A percentile compares a stretch with the other conserved stretches of the same genome.
Evolutionary conservation across 2,888 invertebrate genomes (phyloP).

Genomic region (Tenthredo notha): DNA sequence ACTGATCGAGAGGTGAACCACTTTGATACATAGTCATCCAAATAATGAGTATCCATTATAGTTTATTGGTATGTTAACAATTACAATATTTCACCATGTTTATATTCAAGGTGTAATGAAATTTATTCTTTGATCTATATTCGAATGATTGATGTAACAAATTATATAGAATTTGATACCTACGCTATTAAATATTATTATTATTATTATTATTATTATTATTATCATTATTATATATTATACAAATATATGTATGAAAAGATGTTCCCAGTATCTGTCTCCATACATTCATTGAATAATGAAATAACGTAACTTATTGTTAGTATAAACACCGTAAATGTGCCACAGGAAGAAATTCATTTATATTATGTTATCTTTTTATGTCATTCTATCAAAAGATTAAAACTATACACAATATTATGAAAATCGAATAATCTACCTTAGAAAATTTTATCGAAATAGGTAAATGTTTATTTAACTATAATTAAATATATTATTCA

Average conservation of each 20-base stretch:
- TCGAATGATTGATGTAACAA: background rate
- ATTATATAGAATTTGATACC: background rate
- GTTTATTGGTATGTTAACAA: background rate
- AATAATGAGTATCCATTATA: background rate
- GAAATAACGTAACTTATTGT: background rate
- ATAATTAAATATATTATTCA: no score
- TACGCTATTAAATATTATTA: background rate
- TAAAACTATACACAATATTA: background rate
- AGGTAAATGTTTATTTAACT: no score
- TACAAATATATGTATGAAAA: background rate
- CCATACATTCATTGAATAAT: background rate
- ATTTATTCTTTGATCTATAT: background rate
- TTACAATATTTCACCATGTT: background rate
- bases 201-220: background rate
- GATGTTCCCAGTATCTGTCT: background rate
- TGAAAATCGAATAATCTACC: background rate
- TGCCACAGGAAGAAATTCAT: constrained; percentile 40
- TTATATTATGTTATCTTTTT: constrained; percentile 41
- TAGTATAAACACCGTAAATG: constrained; percentile 33
- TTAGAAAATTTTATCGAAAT: background rate
- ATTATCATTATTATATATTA: background rate
- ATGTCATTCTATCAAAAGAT: constrained; percentile 16
- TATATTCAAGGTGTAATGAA: background rate
- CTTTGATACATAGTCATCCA: background rate
- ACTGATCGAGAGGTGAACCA: no score